Evolutionary conservation across 2,888 invertebrate species (phyloP).

Genomic region (Drosophila infuscata): DNA sequence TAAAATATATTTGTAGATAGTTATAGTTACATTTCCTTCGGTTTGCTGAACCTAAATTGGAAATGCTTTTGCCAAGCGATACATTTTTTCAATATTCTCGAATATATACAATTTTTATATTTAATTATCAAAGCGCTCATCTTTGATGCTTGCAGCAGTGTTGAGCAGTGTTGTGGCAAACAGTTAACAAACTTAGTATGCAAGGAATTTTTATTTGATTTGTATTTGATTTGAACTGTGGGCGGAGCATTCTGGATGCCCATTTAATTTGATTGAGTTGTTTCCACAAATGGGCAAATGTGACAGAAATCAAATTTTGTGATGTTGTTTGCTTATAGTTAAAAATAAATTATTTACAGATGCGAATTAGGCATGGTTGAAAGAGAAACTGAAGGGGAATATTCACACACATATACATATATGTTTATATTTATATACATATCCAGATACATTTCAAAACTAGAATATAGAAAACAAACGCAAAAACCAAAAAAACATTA

Average conservation of each 20-base stretch:
- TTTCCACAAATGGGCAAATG: conserved; percentile 22
- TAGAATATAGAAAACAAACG: no score
- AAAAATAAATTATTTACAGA: background rate
- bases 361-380: background rate
- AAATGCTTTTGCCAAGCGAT: conserved; percentile 45
- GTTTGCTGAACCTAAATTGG: conserved; percentile 55
- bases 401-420: background rate
- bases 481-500: background rate
- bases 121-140: conserved; percentile 51
- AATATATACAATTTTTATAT: conserved; percentile 33
- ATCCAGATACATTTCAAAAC: background rate
- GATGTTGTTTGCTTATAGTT: background rate
- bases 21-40: conserved; percentile 50
- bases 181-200: conserved; percentile 60
- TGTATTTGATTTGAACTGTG: conserved; percentile 27
- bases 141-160: conserved; percentile 8
- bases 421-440: background rate
- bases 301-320: conserved; percentile 18
- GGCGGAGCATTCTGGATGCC: conserved; percentile 1
- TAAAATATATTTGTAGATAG: conserved; percentile 58
- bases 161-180: background rate
- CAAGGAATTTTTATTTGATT: conserved; percentile 45
- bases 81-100: conserved; percentile 32
- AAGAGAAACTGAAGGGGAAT: no score
- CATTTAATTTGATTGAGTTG: conserved; percentile 57